Base-by-base conservation (phyloP, 2,888 invertebrate species). In the Noctua pronuba region DNA sequence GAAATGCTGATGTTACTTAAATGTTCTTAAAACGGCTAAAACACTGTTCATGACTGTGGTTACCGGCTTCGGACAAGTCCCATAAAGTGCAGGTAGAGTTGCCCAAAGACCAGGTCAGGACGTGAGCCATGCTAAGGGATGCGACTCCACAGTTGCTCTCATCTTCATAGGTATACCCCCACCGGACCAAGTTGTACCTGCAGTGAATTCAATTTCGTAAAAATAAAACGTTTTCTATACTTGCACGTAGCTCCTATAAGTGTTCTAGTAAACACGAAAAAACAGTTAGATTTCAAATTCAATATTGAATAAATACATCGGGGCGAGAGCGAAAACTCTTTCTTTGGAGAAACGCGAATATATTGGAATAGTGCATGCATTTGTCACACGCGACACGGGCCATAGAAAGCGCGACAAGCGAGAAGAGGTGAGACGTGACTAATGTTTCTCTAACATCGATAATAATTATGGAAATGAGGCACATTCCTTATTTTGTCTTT, bases 291-390 rank as follows among this genome's bases (percentile, higher is more conserved):
- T 71, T 82, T 69, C 62, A 74, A 74, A 83, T 86, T 83, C 78
- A 83, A 84, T 83, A 75, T 80, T 73, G 58, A 77, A 88, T 80
- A 80, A 78, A 73, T 75, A 79, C 55, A 70, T 78, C 41, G 44
- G 52, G n/a, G 58, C 16, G 60, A 70, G 80, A 31, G 72, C 1
- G 64, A 76, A 75, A 83, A 77, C 82, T 79, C 44, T 85, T 84
- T 88, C 86, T 85, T 80, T 70, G 80, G 24, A 52, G 64, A 65
- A 88, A 85, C 49, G 79, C 58, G 70, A 79, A 87, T 79, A 76
- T 84, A 88, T 88, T 81, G 84, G 60, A 88, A 80, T 79, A 78
- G 81, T 80, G 82, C 83, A 85, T 88, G 88, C 82, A 84, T 88
- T 88, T 86, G 89, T 88, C 88, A 89, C 80, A 49, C 41, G 28